Base-by-base conservation (phyloP, 2,888 invertebrate species). In the Ommatoiulus sabulosus region DNA sequence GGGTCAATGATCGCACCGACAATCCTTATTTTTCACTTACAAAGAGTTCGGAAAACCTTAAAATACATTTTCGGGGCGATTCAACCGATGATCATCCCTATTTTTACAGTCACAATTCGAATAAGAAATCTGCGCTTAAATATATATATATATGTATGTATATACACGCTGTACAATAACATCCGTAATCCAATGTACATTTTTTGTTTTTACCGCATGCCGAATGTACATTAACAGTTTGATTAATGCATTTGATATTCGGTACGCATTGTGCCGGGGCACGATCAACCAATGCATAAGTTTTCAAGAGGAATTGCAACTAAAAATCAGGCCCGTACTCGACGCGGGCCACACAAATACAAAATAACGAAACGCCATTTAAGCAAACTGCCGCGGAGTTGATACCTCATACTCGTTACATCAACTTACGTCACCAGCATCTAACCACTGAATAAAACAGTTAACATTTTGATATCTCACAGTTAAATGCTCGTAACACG, bases 91-190 rank as follows among this genome's bases (percentile, higher is more conserved):
- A 63, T 72, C 8, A 24, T 24, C 72, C 72, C 24, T 10, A 7
- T 63, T 72, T 24, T 24, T n/a, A 24, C 72, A 24, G 24, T 24
- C 24, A 72, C 72, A 24, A 72, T 24, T 72, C 72, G n/a, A 24
- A 72, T 72, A 72, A 72, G 72, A 72, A 72, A 72, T 72, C 72
- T 72, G 72, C 72, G 72, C 72, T 72, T 72, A 72, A 72, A 72
- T 72, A 72, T 72, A 72, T 72, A 72, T 52, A 12, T 52, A 52
- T 52, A 52, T 52, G 24, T 72, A 72, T 24, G 72, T 72, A 72
- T 72, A 72, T 72, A 72, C 24, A 72, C 72, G n/a, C 24, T 72
- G 72, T 72, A 72, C 72, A 72, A 72, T 24, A 72, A 72, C 72
- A 72, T 72, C 24, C 72, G 72, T 72, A 72, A 72, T 72, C 72